Conservation (phyloP, 1,140 invertebrate species). For the Pectinophora gossypiella region DNA sequence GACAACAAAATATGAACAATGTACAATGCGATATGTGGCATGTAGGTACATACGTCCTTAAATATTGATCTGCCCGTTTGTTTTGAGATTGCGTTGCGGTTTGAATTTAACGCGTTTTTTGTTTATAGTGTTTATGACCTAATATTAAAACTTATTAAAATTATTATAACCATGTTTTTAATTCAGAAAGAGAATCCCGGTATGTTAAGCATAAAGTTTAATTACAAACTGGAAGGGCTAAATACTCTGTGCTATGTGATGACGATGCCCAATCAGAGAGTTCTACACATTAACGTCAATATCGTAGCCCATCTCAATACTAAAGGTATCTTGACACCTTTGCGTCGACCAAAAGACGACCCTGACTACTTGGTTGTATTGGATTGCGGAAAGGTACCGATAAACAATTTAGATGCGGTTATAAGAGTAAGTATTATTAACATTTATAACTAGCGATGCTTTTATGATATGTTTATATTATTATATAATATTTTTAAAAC, state of each 20-base stretch:
- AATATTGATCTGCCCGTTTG: no score
- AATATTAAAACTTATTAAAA: no score
- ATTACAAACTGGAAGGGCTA: slow-evolving; percentile 40
- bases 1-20: no score
- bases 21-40: no score
- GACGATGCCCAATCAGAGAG: slow-evolving; percentile 54
- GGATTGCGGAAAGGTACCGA: slow-evolving; percentile 63
- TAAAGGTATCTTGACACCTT: slow-evolving; percentile 42
- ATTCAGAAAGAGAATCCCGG: slow-evolving; percentile 48
- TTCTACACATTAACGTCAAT: slow-evolving; percentile 42
- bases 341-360: slow-evolving; percentile 30
- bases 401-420: slow-evolving; percentile 67
- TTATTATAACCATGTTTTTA: no score
- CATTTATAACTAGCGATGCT: no score
- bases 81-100: no score
- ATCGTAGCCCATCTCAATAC: slow-evolving; percentile 42
- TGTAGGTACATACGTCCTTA: no score
- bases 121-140: no score
- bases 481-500: neutral
- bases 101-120: no score
- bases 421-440: slow-evolving; percentile 57
- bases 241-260: slow-evolving; percentile 54
- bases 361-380: slow-evolving; percentile 41
- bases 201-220: slow-evolving; percentile 44
- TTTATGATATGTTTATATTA: no score